Evolutionary conservation across 1,140 invertebrate genomes (phyloP).

Genomic region (Zaprionus vittiger): DNA sequence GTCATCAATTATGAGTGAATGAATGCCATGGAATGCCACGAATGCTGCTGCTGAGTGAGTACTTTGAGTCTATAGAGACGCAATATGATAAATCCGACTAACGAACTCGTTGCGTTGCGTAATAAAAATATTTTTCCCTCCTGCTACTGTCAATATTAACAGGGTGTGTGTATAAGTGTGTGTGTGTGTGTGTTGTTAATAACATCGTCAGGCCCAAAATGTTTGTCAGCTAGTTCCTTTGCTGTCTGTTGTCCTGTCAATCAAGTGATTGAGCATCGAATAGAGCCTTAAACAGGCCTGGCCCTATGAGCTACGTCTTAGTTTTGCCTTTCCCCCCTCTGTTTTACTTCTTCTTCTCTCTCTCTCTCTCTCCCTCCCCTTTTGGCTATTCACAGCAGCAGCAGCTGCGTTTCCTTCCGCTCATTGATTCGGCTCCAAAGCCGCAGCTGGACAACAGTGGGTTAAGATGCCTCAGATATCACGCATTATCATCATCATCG

Average conservation of each 20-base stretch:
- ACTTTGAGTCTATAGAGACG: constrained; percentile 3
- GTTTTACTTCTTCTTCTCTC: neutral
- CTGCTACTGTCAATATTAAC: neutral
- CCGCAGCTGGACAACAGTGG: constrained; percentile 16
- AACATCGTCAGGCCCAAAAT: constrained; percentile 41
- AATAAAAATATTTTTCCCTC: constrained; percentile 21
- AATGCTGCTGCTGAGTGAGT: constrained; percentile 7
- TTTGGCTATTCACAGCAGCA: neutral
- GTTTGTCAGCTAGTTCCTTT: constrained; percentile 45
- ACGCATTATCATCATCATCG: constrained; percentile 24
- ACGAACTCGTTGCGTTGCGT: constrained; percentile 24
- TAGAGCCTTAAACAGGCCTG: constrained; percentile 8
- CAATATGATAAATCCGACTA: constrained; percentile 3
- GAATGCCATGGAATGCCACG: neutral
- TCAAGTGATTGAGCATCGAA: constrained; percentile 69
- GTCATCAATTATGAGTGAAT: constrained; percentile 22
- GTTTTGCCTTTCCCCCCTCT: neutral
- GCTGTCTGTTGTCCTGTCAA: constrained; percentile 56
- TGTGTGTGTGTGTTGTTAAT: constrained; percentile 29
- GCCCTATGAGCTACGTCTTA: constrained; percentile 10
- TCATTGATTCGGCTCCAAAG: constrained; percentile 28
- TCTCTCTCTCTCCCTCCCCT: neutral
- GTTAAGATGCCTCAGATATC: constrained; percentile 34
- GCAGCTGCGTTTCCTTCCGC: constrained; percentile 36
- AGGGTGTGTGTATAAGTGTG: neutral